These are phyloP conservation scores for Discoglossus pictus DNA, from an alignment of 2,797 vertebrate genomes.

Conservation along the genomic window DNA sequence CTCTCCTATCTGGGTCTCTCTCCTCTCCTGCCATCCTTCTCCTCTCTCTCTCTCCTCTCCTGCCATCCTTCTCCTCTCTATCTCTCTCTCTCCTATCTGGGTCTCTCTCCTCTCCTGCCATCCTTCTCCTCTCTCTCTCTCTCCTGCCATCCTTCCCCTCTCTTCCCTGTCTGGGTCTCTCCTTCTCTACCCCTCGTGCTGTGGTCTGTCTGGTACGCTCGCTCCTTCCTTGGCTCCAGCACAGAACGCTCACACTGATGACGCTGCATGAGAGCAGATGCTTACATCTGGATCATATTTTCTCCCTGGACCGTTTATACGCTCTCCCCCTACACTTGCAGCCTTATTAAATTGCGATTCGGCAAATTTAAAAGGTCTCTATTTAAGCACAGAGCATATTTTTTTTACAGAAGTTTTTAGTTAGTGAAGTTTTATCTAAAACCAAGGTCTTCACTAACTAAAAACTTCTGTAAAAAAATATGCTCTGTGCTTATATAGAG, in stretches of 20 bases:
- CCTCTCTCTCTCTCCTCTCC: neutral
- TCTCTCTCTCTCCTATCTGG: neutral
- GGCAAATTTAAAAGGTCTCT: too few species aligned
- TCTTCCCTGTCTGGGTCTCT: neutral
- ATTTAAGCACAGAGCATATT: too few species aligned
- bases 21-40: neutral
- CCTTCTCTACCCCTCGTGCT: neutral
- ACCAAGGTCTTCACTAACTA: too few species aligned
- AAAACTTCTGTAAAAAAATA: too few species aligned
- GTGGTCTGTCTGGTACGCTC: neutral
- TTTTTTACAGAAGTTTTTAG: too few species aligned
- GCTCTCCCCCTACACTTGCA: too few species aligned
- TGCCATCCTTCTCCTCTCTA: too few species aligned
- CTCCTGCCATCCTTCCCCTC: neutral
- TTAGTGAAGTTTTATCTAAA: too few species aligned
- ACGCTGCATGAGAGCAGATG: neutral
- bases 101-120: neutral
- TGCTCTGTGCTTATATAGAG: too few species aligned
- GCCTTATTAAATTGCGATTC: too few species aligned
- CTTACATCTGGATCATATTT: neutral
- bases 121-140: neutral
- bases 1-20: neutral
- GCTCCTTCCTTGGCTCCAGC: too few species aligned
- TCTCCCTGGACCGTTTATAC: neutral
- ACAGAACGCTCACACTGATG: neutral